Evolutionary conservation across 1,140 invertebrate genomes (phyloP).

Genomic region (Sitodiplosis mosellana): DNA sequence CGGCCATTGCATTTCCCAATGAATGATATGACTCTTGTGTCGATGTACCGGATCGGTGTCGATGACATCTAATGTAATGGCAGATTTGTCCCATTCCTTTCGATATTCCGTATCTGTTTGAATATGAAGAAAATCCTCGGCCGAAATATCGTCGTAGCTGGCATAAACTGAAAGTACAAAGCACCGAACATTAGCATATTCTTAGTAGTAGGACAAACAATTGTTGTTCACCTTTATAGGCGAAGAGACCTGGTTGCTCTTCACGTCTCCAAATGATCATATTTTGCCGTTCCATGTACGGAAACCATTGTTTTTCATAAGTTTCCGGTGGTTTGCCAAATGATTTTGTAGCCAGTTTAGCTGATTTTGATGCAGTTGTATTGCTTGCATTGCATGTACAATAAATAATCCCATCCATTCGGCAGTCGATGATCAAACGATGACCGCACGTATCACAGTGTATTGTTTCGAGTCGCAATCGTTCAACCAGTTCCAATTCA

Average conservation of each 20-base stretch:
- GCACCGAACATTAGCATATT: background rate
- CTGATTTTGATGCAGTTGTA: constrained; percentile 11
- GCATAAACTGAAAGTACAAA: constrained; percentile 48
- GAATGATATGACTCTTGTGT: constrained; percentile 51
- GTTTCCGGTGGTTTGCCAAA: constrained; percentile 22
- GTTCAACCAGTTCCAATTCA: constrained; percentile 31
- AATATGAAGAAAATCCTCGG: constrained; percentile 60
- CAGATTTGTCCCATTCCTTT: constrained; percentile 62
- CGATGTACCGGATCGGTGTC: constrained; percentile 37
- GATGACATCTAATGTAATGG: constrained; percentile 43
- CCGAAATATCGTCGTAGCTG: constrained; percentile 53
- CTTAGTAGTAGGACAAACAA: background rate
- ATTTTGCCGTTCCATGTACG: constrained; percentile 59
- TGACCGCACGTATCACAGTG: constrained; percentile 36
- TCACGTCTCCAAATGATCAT: constrained; percentile 63
- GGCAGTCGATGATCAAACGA: constrained; percentile 35
- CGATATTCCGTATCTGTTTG: constrained; percentile 65
- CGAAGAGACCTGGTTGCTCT: constrained; percentile 43
- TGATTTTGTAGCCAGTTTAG: constrained; percentile 10
- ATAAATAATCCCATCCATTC: constrained; percentile 30
- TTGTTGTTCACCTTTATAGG: constrained; percentile 45
- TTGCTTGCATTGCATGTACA: constrained; percentile 26
- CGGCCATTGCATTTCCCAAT: constrained; percentile 80
- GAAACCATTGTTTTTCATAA: constrained; percentile 43
- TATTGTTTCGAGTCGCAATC: constrained; percentile 34